These are phyloP conservation scores for Dicrurus megarhynchus DNA, from an alignment of 2,113 vertebrate genomes.

Conservation along the genomic window DNA sequence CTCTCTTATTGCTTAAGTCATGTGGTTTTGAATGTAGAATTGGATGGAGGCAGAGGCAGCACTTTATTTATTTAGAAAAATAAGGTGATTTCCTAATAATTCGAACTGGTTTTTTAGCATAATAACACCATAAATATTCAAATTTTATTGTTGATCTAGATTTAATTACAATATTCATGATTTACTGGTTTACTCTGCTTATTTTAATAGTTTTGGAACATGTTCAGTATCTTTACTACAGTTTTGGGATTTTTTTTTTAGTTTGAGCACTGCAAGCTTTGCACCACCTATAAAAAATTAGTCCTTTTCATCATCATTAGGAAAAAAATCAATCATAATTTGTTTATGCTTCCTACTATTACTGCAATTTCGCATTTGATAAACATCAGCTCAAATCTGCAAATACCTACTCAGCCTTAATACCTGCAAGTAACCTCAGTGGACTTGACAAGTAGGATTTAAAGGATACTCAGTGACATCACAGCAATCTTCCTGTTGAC, in stretches of 20 bases:
- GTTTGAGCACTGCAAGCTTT: background rate
- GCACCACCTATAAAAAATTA: background rate
- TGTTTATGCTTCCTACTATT: background rate
- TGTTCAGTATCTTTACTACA: background rate
- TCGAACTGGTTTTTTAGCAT: background rate
- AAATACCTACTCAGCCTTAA: background rate
- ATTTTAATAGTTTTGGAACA: background rate
- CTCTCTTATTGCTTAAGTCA: background rate
- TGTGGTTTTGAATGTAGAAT: background rate
- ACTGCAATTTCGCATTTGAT: background rate
- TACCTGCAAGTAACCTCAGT: background rate
- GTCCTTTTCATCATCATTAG: background rate
- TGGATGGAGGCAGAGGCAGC: background rate
- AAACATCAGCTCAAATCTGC: background rate
- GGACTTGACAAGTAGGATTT: background rate
- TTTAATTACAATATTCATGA: background rate
- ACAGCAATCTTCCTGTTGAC: background rate
- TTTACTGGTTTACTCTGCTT: background rate
- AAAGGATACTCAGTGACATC: background rate
- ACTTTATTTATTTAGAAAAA: background rate
- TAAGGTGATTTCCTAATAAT: background rate
- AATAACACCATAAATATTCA: background rate
- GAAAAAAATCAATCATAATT: background rate
- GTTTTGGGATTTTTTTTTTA: background rate
- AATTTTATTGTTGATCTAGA: background rate